These are phyloP conservation scores for Eubucco bourcierii DNA, from an alignment of 2,113 vertebrate species.

Conservation along the genomic window DNA sequence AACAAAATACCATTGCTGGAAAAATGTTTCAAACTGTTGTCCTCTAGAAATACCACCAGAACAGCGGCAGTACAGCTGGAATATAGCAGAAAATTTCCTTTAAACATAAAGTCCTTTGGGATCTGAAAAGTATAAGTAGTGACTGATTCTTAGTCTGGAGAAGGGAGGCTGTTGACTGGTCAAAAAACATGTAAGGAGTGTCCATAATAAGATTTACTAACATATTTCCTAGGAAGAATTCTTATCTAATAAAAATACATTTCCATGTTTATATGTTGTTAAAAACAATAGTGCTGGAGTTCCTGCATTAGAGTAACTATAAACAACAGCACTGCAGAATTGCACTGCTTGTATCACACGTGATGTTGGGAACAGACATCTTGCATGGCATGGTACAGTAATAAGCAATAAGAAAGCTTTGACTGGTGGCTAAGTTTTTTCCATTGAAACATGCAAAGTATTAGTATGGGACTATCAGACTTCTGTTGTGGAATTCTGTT, in stretches of 20 bases:
- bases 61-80: background rate
- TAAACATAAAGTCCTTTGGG: background rate
- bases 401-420: background rate
- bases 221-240: background rate
- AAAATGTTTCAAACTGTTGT: background rate
- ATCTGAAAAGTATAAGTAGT: background rate
- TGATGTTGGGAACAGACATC: background rate
- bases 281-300: background rate
- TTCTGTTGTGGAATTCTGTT: constrained; percentile 15
- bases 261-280: background rate
- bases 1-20: background rate
- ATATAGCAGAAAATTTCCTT: background rate
- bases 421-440: background rate
- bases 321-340: background rate
- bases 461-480: background rate
- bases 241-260: background rate
- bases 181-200: background rate
- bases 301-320: background rate
- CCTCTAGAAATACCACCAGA: background rate
- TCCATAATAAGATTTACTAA: background rate
- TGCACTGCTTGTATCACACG: background rate
- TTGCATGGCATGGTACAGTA: background rate
- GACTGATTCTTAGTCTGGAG: background rate
- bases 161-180: background rate
- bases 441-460: background rate